These are phyloP conservation scores for Melieria crassipennis DNA, from an alignment of 2,888 invertebrate species.

Conservation along the genomic window DNA sequence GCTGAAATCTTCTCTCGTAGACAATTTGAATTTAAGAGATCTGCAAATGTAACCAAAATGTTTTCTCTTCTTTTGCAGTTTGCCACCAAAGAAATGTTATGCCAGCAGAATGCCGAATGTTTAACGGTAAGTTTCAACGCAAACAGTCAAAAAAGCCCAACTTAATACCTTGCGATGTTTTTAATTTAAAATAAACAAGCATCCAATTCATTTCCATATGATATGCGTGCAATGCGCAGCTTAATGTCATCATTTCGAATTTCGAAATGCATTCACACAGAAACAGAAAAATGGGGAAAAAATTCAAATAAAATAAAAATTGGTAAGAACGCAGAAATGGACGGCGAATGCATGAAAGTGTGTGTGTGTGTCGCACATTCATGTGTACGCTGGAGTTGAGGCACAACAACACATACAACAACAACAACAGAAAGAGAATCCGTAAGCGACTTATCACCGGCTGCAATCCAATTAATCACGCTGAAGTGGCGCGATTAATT, in stretches of 20 bases:
- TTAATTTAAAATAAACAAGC: slow-evolving; percentile 26
- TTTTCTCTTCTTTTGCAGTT: slow-evolving; percentile 44
- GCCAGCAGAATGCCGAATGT: slow-evolving; percentile 50
- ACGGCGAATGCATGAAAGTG: too few relatives aligned
- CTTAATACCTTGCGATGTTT: slow-evolving; percentile 19
- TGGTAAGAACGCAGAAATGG: too few relatives aligned
- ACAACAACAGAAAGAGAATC: too few relatives aligned
- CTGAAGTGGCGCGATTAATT: slow-evolving; percentile 4
- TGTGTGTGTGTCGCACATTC: too few relatives aligned
- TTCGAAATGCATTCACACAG: background rate
- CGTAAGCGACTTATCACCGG: background rate
- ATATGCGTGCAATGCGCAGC: background rate
- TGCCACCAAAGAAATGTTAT: slow-evolving; percentile 48
- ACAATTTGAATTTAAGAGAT: too few relatives aligned
- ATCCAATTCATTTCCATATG: slow-evolving; percentile 32
- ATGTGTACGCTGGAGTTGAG: too few relatives aligned
- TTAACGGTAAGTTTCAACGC: slow-evolving; percentile 48
- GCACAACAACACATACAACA: too few relatives aligned
- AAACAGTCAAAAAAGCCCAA: slow-evolving; percentile 19
- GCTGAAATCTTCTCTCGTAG: too few relatives aligned
- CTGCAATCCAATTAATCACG: slow-evolving; percentile 38
- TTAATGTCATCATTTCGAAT: slow-evolving; percentile 1
- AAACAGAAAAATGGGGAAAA: too few relatives aligned
- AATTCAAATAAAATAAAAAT: too few relatives aligned
- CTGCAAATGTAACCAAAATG: too few relatives aligned